Percentiles rank a stretch among this genome's conserved stretches.
These are phyloP conservation scores for Sebastes alutus DNA, from an alignment of 2,797 vertebrate species.

Conservation along the genomic window DNA sequence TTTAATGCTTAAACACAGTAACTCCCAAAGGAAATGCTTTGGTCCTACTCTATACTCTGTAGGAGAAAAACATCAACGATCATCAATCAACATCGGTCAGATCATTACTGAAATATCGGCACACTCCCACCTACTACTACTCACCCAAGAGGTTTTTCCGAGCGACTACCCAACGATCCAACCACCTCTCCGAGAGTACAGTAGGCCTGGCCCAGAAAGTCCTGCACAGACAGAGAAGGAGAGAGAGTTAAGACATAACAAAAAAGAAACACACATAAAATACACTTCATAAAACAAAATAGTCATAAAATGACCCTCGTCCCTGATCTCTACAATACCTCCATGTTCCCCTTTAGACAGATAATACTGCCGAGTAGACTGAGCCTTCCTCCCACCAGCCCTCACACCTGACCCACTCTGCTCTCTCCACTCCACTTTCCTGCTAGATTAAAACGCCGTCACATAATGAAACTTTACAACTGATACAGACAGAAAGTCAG, in stretches of 20 bases:
- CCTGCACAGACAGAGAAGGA: constrained; percentile 76
- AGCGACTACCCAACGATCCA: constrained; percentile 92
- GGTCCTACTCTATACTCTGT: not conserved
- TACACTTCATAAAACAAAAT: not conserved
- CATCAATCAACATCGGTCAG: not conserved
- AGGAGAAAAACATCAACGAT: not conserved
- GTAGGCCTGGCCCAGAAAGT: constrained; percentile 94
- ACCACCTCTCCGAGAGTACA: constrained; percentile 97
- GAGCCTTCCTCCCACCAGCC: constrained; percentile 46
- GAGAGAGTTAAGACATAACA: not conserved
- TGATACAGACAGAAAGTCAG: not conserved
- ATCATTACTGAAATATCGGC: not conserved
- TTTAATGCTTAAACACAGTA: not conserved
- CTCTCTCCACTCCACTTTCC: constrained; percentile 22
- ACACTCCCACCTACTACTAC: constrained; percentile 78
- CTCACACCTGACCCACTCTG: constrained; percentile 27
- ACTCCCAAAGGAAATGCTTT: not conserved
- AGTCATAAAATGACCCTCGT: not conserved
- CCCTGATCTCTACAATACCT: not conserved
- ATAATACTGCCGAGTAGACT: constrained; percentile 30
- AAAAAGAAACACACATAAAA: not conserved
- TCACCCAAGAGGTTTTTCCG: constrained; percentile 94
- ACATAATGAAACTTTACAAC: constrained; percentile 21
- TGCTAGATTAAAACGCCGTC: constrained; percentile 43
- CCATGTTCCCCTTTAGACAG: constrained; percentile 27